phyloP scores from a whole-genome alignment of 2,888 invertebrate genomes.

The Junonia oenone region DNA sequence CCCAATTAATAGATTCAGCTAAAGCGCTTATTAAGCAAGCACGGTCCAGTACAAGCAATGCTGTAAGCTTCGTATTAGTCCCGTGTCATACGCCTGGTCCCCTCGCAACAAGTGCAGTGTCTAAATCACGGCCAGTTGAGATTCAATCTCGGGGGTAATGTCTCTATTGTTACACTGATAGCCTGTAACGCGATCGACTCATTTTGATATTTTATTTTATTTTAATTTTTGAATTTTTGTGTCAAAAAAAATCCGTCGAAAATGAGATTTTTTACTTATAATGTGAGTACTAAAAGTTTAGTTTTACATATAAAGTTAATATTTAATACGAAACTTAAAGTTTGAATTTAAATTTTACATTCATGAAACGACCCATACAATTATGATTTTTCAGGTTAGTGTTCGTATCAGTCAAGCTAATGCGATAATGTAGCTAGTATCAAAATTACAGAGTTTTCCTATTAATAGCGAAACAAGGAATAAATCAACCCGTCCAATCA shows the following conservation, averaged over 20 bases:
- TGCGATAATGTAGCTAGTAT: constrained; percentile 43
- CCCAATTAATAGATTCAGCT: not conserved
- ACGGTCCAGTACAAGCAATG: constrained; percentile 39
- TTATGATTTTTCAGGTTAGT: no score
- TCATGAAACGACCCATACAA: no score
- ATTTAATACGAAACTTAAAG: no score
- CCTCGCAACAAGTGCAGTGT: constrained; percentile 67
- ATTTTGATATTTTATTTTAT: constrained; percentile 43
- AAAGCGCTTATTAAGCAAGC: constrained; percentile 1
- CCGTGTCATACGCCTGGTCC: constrained; percentile 54
- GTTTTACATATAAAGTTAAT: not conserved
- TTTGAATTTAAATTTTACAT: no score
- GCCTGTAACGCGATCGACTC: constrained; percentile 33
- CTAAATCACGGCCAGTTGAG: constrained; percentile 65
- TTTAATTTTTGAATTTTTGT: not conserved
- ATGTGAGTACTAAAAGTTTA: no score
- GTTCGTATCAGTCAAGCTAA: no score
- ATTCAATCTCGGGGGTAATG: constrained; percentile 60
- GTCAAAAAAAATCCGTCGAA: not conserved
- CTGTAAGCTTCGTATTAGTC: constrained; percentile 58
- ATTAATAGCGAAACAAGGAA: constrained; percentile 61
- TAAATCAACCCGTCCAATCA: constrained; percentile 76
- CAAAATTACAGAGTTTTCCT: constrained; percentile 47
- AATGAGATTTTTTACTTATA: not conserved
- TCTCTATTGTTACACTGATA: constrained; percentile 45